Base-by-base conservation (phyloP, 2,797 vertebrate species). In the Monodelphis domestica region DNA sequence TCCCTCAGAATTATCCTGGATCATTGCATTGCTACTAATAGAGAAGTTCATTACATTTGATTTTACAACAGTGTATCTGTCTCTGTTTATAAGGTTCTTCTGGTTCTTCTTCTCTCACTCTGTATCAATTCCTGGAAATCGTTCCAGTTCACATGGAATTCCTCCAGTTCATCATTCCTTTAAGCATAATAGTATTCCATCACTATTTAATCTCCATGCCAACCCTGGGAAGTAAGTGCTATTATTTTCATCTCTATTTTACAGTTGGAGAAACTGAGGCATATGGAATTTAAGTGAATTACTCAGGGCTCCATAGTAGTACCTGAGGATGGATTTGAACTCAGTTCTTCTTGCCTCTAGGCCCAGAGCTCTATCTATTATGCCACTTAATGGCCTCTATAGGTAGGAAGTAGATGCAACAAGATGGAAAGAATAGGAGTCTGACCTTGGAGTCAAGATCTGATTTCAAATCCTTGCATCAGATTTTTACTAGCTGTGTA, bases 221-320 rank as follows among this genome's bases (percentile, higher is more conserved):
- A 84, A 84, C 3, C 53, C 87, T 56, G 5, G 10, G 30, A 91
- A 5, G 38, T n/a, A 50, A 21, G 52, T 53, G 38, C 50, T 87
- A 33, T 52, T 55, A 2, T 12, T 5, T 57, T 2, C 26, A 1
- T 55, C 38, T 89, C 53, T 24, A 53, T 14, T 11, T 4, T 84
- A 12, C 88, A 90, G 84, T 91, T 59, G 92, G 45, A 30, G 63
- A 57, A 88, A 52, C 52, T 26, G 14, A 92, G 87, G 53, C 21
- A 3, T 0, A 14, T 63, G 70, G 30, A 54, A 11, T 50, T 12
- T n/a, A 3, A 10, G 53, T 29, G 53, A n/a, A 54, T 53, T 88
- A 26, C n/a, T 38, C 33, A 5, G 54, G 52, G 24, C 54, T 6
- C 1, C 0, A 6, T 3, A 50, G 26, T 10, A 12, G 0, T 1